phyloP scores from a whole-genome alignment of 2,113 vertebrate species.

The Chrysemys picta region DNA sequence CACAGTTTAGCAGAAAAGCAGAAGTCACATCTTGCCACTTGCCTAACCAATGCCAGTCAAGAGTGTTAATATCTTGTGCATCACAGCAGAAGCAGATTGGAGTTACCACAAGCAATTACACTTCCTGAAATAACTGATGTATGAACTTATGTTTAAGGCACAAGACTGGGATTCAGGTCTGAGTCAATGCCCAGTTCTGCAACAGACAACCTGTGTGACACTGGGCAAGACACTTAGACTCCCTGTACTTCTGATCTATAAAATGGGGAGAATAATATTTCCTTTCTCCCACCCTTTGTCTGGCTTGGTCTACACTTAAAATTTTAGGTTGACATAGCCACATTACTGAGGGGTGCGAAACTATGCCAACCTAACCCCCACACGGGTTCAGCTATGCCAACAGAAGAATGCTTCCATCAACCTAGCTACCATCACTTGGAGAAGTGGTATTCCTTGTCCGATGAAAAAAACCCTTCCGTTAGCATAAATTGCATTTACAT shows the following conservation, averaged over 20 bases:
- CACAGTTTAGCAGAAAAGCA: accelerated
- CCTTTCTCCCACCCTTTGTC: accelerated
- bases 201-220: too few species aligned
- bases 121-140: background rate
- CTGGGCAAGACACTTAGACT: background rate
- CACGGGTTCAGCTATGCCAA: too few species aligned
- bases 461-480: too few species aligned
- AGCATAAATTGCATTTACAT: background rate
- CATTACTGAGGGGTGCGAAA: too few species aligned
- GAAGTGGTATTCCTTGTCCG: too few species aligned
- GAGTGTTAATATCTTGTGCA: background rate
- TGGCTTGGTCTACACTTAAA: too few species aligned
- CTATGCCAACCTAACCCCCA: too few species aligned
- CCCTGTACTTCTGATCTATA: accelerated
- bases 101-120: background rate
- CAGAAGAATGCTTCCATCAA: too few species aligned
- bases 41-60: accelerated
- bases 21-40: background rate
- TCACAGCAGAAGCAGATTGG: accelerated
- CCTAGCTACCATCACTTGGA: too few species aligned
- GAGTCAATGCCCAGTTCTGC: background rate
- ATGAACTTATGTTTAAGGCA: accelerated
- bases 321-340: too few species aligned
- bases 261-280: accelerated
- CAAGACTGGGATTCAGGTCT: background rate